These are phyloP conservation scores for Boulengeromyrus knoepffleri DNA, from an alignment of 2,113 vertebrate genomes.

Conservation along the genomic window DNA sequence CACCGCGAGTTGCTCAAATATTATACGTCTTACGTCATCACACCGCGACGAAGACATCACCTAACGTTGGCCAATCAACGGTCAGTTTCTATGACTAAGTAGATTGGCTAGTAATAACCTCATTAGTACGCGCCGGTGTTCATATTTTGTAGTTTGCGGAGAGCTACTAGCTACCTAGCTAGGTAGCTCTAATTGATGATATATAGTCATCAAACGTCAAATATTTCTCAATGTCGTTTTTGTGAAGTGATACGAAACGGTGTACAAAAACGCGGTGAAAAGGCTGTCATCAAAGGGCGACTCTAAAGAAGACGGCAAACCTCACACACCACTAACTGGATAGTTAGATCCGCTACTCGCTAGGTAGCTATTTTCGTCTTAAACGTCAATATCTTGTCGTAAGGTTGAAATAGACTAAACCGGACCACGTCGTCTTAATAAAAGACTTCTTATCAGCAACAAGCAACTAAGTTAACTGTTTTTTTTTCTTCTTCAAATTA, in stretches of 20 bases:
- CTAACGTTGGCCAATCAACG: not conserved
- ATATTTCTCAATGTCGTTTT: not conserved
- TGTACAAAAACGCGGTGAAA: not conserved
- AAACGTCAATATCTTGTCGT: not conserved
- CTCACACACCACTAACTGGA: not conserved
- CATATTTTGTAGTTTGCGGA: conserved; percentile 26
- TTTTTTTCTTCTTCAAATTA: not conserved
- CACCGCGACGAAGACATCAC: not conserved
- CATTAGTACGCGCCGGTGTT: not conserved
- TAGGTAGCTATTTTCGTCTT: not conserved
- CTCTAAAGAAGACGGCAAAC: conserved; percentile 8
- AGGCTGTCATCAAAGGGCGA: not conserved
- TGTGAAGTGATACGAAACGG: not conserved
- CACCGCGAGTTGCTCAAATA: not conserved
- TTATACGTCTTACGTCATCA: not conserved
- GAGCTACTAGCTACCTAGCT: conserved; percentile 29
- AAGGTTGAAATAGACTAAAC: not conserved
- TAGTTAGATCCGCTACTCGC: not conserved
- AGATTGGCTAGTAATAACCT: not conserved
- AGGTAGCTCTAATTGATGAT: not conserved
- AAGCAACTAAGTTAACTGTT: not conserved
- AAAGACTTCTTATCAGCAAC: not conserved
- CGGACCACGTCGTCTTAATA: not conserved
- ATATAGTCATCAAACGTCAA: not conserved
- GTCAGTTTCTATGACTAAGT: not conserved